Conservation (phyloP, 1,140 invertebrate genomes). For the Archivesica marissinica region DNA sequence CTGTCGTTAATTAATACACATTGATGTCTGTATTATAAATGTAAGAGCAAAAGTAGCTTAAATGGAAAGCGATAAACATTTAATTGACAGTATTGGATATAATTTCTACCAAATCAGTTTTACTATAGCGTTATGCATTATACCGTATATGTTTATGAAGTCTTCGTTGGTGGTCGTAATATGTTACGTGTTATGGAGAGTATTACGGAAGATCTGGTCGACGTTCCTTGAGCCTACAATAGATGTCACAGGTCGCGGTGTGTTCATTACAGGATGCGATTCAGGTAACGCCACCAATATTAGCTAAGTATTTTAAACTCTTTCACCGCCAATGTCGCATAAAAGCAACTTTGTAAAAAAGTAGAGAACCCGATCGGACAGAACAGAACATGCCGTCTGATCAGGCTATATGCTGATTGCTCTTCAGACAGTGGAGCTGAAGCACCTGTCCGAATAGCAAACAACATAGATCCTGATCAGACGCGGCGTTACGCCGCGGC, state of each 20-base stretch:
- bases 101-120: conserved; percentile 6
- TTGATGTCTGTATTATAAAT: too few species aligned
- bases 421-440: too few species aligned
- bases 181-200: neutral
- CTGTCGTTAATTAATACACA: too few species aligned
- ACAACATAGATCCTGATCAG: too few species aligned
- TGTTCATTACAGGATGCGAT: conserved; percentile 43
- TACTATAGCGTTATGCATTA: neutral
- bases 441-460: too few species aligned
- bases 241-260: neutral
- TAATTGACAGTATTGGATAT: conserved; percentile 20
- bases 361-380: too few species aligned
- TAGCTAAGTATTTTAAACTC: neutral
- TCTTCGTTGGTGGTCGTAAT: neutral
- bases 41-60: too few species aligned
- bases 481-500: too few species aligned
- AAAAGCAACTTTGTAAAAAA: too few species aligned
- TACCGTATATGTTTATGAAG: conserved; percentile 7
- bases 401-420: too few species aligned
- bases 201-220: neutral
- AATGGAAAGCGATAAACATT: neutral
- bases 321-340: too few species aligned
- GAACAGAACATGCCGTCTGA: too few species aligned
- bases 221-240: neutral
- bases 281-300: conserved; percentile 1